Conservation (phyloP, 2,888 invertebrate species). For the Plebejus anna region DNA sequence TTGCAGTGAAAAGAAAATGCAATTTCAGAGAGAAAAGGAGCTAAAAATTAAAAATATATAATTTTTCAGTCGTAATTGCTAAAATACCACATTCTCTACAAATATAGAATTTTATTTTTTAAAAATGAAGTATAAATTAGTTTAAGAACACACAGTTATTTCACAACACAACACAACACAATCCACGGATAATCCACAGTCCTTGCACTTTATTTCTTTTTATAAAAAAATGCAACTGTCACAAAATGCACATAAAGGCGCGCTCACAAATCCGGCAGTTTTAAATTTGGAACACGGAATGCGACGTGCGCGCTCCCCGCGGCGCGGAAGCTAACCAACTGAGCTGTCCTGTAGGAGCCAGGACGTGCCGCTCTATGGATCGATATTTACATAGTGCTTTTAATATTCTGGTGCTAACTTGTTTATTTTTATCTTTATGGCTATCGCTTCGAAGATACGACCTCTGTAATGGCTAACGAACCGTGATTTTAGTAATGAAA, state of each 20-base stretch:
- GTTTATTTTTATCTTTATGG: conserved; percentile 46
- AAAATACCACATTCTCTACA: background rate
- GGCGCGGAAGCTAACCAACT: conserved; percentile 70
- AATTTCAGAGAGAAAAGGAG: background rate
- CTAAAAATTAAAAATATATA: background rate
- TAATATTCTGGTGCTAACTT: conserved; percentile 62
- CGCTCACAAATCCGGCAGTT: conserved; percentile 38
- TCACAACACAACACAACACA: background rate
- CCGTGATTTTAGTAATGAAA: conserved; percentile 28
- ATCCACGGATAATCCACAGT: background rate
- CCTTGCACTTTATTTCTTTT: conserved; percentile 6
- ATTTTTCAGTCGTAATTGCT: background rate
- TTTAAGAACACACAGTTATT: background rate
- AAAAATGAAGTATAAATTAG: background rate
- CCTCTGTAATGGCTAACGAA: conserved; percentile 35
- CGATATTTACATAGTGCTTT: conserved; percentile 76
- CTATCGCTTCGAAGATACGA: conserved; percentile 38
- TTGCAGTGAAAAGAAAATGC: background rate
- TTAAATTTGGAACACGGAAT: conserved; percentile 54
- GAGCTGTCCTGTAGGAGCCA: conserved; percentile 58
- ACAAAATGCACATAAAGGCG: conserved; percentile 24
- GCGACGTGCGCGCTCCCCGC: conserved; percentile 66
- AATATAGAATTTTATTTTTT: background rate
- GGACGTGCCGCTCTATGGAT: conserved; percentile 69
- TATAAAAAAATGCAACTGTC: conserved; percentile 21